These are phyloP conservation scores for Dinocampus coccinellae DNA, from an alignment of 2,888 invertebrate species.

Conservation along the genomic window DNA sequence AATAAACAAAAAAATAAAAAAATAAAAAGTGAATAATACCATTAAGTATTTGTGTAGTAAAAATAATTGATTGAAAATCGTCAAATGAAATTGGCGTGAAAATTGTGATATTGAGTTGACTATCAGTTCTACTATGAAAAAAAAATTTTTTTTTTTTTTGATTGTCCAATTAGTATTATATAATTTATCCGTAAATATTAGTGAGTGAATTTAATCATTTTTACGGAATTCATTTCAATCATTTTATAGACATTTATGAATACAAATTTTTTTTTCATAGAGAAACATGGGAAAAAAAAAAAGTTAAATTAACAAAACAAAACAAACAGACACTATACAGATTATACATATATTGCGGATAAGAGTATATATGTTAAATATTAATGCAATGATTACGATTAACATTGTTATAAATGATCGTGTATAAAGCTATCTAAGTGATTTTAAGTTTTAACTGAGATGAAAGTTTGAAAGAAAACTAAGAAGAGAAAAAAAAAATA, in stretches of 20 bases:
- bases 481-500: conserved; percentile 42
- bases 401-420: conserved; percentile 68
- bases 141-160: neutral
- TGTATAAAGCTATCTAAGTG: conserved; percentile 69
- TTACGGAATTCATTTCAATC: neutral
- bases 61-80: neutral
- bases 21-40: neutral
- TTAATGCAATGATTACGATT: conserved; percentile 68
- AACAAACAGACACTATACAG: conserved; percentile 27
- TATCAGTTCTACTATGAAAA: neutral
- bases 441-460: conserved; percentile 67
- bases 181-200: neutral
- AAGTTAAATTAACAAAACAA: neutral
- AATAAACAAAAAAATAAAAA: neutral
- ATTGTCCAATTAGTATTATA: neutral
- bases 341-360: conserved; percentile 65
- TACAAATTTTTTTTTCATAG: conserved; percentile 50
- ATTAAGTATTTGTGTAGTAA: neutral
- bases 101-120: conserved; percentile 14
- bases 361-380: conserved; percentile 69
- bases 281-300: conserved; percentile 40
- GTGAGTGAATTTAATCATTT: neutral
- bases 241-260: neutral
- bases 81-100: neutral
- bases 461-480: conserved; percentile 51